A percentile compares a stretch with the other conserved stretches of the same genome.
Evolutionary conservation across 2,797 vertebrate species (phyloP).

Genomic region (Phalanger gymnotis): DNA sequence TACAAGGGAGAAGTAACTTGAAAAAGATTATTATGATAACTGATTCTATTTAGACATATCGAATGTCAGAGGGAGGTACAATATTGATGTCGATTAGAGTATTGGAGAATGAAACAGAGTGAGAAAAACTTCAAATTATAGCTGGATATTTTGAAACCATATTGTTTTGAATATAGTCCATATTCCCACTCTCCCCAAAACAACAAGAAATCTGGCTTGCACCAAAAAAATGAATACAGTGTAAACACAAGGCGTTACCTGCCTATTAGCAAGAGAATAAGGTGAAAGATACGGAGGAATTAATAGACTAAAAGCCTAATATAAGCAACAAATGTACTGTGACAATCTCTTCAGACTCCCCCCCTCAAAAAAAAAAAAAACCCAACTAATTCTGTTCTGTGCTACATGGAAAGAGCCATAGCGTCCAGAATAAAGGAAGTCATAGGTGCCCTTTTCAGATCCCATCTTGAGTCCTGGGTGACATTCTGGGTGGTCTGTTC

Average conservation of each 20-base stretch:
- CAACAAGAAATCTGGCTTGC: background rate
- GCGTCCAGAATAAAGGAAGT: no score
- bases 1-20: background rate
- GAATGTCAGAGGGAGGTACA: background rate
- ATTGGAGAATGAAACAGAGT: background rate
- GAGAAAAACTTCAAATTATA: background rate
- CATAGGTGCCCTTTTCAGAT: background rate
- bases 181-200: background rate
- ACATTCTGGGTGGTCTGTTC: background rate
- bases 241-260: background rate
- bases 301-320: background rate
- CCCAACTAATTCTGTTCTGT: background rate
- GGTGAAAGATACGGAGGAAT: background rate
- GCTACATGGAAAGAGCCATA: background rate
- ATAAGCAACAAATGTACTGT: background rate
- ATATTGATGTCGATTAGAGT: background rate
- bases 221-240: background rate
- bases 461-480: no score
- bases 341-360: background rate
- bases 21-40: background rate
- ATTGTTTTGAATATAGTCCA: background rate
- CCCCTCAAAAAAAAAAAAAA: background rate
- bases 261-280: background rate
- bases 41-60: background rate
- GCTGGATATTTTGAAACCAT: background rate